phyloP scores from a whole-genome alignment of 2,888 invertebrate genomes.

The Tuta absoluta region DNA sequence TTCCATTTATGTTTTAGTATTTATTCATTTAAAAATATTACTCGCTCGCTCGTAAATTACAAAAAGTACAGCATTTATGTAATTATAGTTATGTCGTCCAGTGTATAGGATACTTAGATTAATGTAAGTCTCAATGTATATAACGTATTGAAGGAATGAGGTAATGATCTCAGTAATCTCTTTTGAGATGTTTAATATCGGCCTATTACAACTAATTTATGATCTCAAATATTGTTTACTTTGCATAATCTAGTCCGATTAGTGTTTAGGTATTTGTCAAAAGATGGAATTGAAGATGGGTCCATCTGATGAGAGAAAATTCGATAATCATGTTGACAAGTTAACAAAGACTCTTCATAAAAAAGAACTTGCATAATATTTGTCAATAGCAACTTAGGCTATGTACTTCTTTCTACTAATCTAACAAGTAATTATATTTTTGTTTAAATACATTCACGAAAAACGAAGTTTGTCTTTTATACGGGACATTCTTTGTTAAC shows the following conservation, averaged over 20 bases:
- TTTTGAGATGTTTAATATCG: constrained; percentile 10
- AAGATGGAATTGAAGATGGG: constrained; percentile 24
- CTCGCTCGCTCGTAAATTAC: constrained; percentile 28
- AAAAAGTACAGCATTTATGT: constrained; percentile 32
- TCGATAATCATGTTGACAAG: constrained; percentile 12
- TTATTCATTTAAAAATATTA: constrained; percentile 4
- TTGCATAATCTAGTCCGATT: constrained; percentile 13
- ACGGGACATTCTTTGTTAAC: background rate
- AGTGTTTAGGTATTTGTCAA: constrained; percentile 10
- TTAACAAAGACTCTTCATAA: constrained; percentile 15
- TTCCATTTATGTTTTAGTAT: background rate
- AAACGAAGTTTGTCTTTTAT: too few relatives aligned
- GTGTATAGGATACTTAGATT: constrained; percentile 39
- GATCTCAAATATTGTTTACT: constrained; percentile 16
- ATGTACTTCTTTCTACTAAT: too few relatives aligned
- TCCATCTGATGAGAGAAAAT: constrained; percentile 26
- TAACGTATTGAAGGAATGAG: background rate
- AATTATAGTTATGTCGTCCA: constrained; percentile 41
- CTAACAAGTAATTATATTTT: too few relatives aligned
- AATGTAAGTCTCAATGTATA: constrained; percentile 24
- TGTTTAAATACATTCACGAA: too few relatives aligned
- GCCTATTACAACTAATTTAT: constrained; percentile 21
- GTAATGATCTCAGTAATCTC: constrained; percentile 12
- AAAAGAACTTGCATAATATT: too few relatives aligned
- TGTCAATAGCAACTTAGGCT: too few relatives aligned